Evolutionary conservation across 2,888 invertebrate species (phyloP).

Genomic region (Campoplex capitator): DNA sequence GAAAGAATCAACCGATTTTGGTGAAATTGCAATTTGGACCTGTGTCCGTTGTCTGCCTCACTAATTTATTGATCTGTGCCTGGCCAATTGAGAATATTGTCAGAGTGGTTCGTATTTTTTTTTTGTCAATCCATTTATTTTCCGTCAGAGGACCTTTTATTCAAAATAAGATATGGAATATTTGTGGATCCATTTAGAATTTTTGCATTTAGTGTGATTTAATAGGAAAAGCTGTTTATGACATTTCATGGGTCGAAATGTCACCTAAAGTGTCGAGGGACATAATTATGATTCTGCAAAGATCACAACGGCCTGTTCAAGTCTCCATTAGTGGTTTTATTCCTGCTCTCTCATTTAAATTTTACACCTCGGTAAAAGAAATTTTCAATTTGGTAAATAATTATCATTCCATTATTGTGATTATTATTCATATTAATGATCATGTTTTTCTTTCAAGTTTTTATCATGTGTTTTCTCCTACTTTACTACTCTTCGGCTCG

Average conservation of each 20-base stretch:
- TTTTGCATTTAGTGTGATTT: slow-evolving; percentile 13
- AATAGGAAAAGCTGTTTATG: slow-evolving; percentile 24
- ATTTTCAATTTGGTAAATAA: not conserved
- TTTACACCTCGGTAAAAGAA: slow-evolving; percentile 65
- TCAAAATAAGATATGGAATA: too few relatives aligned
- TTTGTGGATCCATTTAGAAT: not conserved
- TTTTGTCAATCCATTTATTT: not conserved
- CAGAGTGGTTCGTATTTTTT: slow-evolving; percentile 20
- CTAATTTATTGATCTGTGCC: slow-evolving; percentile 35
- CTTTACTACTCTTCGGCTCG: slow-evolving; percentile 38
- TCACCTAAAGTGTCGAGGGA: slow-evolving; percentile 25
- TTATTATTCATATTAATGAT: not conserved
- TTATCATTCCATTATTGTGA: not conserved
- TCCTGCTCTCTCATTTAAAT: slow-evolving; percentile 65
- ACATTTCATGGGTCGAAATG: slow-evolving; percentile 22
- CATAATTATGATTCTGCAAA: slow-evolving; percentile 1
- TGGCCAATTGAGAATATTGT: slow-evolving; percentile 60
- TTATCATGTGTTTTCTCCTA: slow-evolving; percentile 41
- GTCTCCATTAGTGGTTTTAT: slow-evolving; percentile 53
- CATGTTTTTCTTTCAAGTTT: slow-evolving; percentile 20
- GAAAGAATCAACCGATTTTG: slow-evolving; percentile 9
- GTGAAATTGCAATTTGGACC: slow-evolving; percentile 26
- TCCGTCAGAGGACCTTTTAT: too few relatives aligned
- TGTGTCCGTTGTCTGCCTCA: slow-evolving; percentile 4
- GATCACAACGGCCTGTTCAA: slow-evolving; percentile 59